phyloP scores from a whole-genome alignment of 2,797 vertebrate species.

The Sciurus vulgaris region DNA sequence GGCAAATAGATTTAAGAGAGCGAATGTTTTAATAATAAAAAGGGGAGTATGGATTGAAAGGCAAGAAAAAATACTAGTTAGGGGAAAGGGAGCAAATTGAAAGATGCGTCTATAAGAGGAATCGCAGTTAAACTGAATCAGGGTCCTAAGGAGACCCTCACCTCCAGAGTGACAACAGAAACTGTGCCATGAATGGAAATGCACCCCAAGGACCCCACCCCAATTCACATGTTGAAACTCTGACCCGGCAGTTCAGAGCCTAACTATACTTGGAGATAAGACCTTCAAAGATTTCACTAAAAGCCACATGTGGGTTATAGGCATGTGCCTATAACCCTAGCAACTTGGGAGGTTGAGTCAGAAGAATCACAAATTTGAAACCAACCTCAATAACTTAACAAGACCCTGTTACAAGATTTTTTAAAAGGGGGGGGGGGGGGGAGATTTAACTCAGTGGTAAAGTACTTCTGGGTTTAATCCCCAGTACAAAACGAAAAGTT shows the following conservation, averaged over 20 bases:
- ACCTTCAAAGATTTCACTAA: neutral
- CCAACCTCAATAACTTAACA: too few species aligned
- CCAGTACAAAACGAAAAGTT: neutral
- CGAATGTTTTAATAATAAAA: neutral
- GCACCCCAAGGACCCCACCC: neutral
- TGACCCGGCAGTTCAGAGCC: neutral
- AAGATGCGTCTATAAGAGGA: neutral
- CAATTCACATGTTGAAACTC: neutral
- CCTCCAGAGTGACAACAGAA: neutral
- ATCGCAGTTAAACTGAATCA: neutral
- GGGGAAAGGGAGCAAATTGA: constrained; percentile 36
- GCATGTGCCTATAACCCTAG: too few species aligned
- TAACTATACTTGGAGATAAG: neutral
- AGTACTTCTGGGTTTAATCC: too few species aligned
- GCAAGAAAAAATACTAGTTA: neutral
- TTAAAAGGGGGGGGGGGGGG: too few species aligned
- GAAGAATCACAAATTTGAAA: too few species aligned
- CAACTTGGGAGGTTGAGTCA: too few species aligned
- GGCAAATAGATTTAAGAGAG: neutral
- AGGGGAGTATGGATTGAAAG: neutral
- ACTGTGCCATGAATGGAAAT: neutral
- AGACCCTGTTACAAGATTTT: too few species aligned
- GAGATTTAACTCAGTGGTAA: too few species aligned
- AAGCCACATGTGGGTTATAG: neutral
- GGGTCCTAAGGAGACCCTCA: neutral